Evolutionary conservation across 2,797 vertebrate genomes (phyloP).

Genomic region (Bradypodion ventrale): DNA sequence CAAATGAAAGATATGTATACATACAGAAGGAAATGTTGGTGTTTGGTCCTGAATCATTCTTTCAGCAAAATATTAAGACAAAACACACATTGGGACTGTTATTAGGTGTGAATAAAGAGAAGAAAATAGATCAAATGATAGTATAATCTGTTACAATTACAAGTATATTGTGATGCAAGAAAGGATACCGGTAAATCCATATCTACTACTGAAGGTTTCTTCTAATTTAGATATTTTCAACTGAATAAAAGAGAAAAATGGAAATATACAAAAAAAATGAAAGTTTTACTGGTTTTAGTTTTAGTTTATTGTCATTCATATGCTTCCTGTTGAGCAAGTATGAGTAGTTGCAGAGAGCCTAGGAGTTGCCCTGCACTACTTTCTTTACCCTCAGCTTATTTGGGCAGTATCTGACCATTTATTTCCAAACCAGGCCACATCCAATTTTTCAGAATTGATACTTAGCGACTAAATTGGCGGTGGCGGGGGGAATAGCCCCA

Average conservation of each 20-base stretch:
- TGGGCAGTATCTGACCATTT: no score
- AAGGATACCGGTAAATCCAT: not conserved
- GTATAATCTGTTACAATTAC: slow-evolving; percentile 31
- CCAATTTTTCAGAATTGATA: no score
- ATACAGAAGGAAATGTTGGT: not conserved
- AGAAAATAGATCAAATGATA: not conserved
- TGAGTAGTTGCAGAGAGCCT: no score
- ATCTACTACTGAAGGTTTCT: slow-evolving; percentile 36
- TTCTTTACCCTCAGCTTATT: no score
- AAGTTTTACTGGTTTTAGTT: not conserved
- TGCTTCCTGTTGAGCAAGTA: no score
- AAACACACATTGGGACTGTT: not conserved
- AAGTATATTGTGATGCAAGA: not conserved
- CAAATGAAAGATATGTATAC: not conserved
- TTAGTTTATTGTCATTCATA: slow-evolving; percentile 7
- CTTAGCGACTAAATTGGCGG: no score
- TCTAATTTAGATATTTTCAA: slow-evolving; percentile 15
- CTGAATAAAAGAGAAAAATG: slow-evolving; percentile 28
- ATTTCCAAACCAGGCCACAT: no score
- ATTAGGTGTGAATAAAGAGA: not conserved
- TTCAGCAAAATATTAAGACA: not conserved
- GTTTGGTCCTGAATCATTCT: no score
- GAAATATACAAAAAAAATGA: not conserved
- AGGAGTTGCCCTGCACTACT: no score
- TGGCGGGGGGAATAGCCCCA: no score